Evolutionary conservation across 2,888 invertebrate genomes (phyloP).

Genomic region (Cheilosia urbana): DNA sequence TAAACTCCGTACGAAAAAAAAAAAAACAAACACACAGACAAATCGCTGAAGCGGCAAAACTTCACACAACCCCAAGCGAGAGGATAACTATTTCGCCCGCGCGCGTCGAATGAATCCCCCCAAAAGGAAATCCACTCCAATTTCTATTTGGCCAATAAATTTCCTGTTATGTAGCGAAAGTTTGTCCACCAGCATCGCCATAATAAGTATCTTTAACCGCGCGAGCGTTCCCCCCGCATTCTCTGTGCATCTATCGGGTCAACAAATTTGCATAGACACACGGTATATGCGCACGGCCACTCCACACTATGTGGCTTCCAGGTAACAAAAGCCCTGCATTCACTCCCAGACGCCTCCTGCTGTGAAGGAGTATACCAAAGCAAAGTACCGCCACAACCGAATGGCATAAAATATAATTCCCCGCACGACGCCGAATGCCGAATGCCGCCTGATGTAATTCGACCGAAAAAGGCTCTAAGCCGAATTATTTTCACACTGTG

Average conservation of each 20-base stretch:
- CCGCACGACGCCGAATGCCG: background rate
- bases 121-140: constrained; percentile 72
- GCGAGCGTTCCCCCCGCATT: background rate
- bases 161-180: constrained; percentile 69
- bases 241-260: constrained; percentile 39
- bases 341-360: constrained; percentile 64
- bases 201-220: constrained; percentile 50
- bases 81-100: constrained; percentile 49
- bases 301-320: constrained; percentile 39
- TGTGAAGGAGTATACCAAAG: constrained; percentile 53
- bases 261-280: constrained; percentile 71
- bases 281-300: constrained; percentile 13
- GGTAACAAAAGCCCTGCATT: constrained; percentile 60
- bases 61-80: constrained; percentile 37
- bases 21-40: too few relatives aligned
- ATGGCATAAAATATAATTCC: constrained; percentile 47
- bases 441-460: constrained; percentile 52
- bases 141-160: constrained; percentile 73
- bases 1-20: background rate
- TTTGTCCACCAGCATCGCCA: constrained; percentile 67
- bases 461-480: constrained; percentile 71
- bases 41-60: constrained; percentile 49
- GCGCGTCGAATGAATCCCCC: constrained; percentile 44
- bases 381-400: constrained; percentile 66
- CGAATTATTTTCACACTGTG: constrained; percentile 75